Base-by-base conservation (phyloP, 2,113 vertebrate genomes). In the Triplophysa rosa region DNA sequence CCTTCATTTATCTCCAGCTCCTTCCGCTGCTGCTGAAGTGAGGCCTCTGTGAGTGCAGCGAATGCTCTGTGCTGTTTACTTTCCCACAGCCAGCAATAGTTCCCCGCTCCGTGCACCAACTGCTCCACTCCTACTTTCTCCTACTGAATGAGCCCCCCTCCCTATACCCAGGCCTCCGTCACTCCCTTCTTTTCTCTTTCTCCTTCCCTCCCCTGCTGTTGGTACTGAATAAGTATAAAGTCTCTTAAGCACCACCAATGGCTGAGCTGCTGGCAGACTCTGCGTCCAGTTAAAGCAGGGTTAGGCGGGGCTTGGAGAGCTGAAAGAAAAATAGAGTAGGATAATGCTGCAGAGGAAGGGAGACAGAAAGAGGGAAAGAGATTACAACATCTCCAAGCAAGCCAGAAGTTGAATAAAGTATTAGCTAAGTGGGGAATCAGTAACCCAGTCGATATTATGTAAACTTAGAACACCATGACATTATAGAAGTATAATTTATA, bases 11-110 rank as follows among this genome's bases (percentile, higher is more conserved):
- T 81, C 47, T 19, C 52, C 52, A 56, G 16, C 52, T 56, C 17
- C 52, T 19, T 17, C 14, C 74, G 58, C 82, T 59, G 29, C 14
- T 77, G 52, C 82, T 56, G 29, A 80, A 80, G 84, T 81, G 84
- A 82, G 72, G 84, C 85, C 77, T 68, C 72, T 79, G 84, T 42
- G 80, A 80, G 70, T 76, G 86, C 77, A 6, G 87, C 79, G 82
- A 87, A 84, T 69, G 81, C 85, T 81, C 82, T 78, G 58, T 58
- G 82, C 85, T 90, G 87, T 91, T 92, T 89, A 93, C 90, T 92
- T 92, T 89, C 91, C 88, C 88, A 90, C 80, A 72, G 68, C 87
- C 90, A 88, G 86, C 88, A 89, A 21, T 52, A 76, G 85, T 87
- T 82, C 83, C 74, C 86, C 68, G 88, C 83, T 83, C 89, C 81